These are phyloP conservation scores for Agonopterix heracliana DNA, from an alignment of 2,888 invertebrate genomes.

Conservation along the genomic window DNA sequence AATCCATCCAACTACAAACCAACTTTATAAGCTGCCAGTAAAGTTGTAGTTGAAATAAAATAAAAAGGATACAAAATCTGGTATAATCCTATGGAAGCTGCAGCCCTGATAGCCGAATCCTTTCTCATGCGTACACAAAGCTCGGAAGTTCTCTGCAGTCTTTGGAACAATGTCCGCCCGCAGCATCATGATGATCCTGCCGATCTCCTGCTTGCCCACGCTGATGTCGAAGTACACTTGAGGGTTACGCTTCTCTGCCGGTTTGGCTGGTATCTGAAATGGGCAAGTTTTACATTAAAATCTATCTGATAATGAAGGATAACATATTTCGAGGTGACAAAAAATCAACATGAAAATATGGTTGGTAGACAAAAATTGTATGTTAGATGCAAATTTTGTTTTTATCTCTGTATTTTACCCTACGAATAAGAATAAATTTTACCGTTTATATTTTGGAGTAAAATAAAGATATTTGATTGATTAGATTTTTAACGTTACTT, in stretches of 20 bases:
- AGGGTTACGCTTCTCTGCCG: conserved; percentile 79
- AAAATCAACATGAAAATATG: no score
- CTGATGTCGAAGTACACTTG: conserved; percentile 98
- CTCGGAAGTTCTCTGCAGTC: conserved; percentile 95
- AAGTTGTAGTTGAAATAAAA: no score
- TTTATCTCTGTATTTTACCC: no score
- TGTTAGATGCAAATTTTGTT: no score
- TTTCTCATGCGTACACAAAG: conserved; percentile 96
- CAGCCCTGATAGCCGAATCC: conserved; percentile 97
- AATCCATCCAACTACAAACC: no score
- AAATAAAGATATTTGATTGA: no score
- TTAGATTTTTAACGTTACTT: no score
- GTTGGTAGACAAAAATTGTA: no score
- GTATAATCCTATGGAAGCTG: conserved; percentile 94
- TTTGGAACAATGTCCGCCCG: conserved; percentile 95
- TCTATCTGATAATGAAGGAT: background rate
- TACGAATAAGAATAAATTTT: no score
- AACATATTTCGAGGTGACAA: no score
- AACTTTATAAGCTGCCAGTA: no score
- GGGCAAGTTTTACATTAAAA: background rate
- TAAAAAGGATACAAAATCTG: conserved; percentile 95
- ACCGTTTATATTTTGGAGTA: no score
- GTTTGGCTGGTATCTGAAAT: conserved; percentile 48
- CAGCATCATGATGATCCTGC: conserved; percentile 94
- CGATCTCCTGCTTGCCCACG: conserved; percentile 91